These are phyloP conservation scores for Drosophila subpulchrella DNA, from an alignment of 1,140 invertebrate genomes.

Conservation along the genomic window DNA sequence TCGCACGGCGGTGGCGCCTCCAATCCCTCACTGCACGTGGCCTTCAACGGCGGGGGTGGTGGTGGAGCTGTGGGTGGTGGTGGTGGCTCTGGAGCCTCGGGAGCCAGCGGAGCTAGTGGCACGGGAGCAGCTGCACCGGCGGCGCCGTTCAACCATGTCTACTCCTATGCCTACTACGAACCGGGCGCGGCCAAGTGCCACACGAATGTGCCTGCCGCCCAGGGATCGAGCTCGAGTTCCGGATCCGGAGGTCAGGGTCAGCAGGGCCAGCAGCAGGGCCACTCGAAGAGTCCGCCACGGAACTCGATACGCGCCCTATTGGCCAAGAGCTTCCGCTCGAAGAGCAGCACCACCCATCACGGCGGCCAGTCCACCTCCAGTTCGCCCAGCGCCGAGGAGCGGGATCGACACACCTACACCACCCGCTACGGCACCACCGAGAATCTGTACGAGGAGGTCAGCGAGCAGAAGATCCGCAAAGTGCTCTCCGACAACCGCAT, in stretches of 20 bases:
- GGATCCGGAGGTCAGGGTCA: background rate
- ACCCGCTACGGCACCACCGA: constrained; percentile 93
- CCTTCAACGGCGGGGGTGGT: constrained; percentile 54
- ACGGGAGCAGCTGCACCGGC: constrained; percentile 50
- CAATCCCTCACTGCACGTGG: constrained; percentile 66
- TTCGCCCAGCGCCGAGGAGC: constrained; percentile 73
- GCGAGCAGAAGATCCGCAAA: constrained; percentile 86
- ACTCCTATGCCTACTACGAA: constrained; percentile 92
- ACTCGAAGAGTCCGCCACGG: constrained; percentile 79
- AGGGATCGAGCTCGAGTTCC: constrained; percentile 10
- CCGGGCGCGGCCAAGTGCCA: constrained; percentile 86
- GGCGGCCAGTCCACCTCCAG: constrained; percentile 67
- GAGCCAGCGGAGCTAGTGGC: constrained; percentile 72
- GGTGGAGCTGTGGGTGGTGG: constrained; percentile 70
- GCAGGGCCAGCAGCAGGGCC: constrained; percentile 34
- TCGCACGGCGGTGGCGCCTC: constrained; percentile 60
- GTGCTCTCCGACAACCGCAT: constrained; percentile 85
- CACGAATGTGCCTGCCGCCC: constrained; percentile 86
- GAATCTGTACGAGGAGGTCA: constrained; percentile 95
- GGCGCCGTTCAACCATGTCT: constrained; percentile 86
- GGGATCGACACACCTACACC: constrained; percentile 88
- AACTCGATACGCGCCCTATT: constrained; percentile 83
- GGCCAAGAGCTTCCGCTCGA: constrained; percentile 78
- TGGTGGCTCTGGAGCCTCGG: constrained; percentile 32
- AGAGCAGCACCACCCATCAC: constrained; percentile 61